Evolutionary conservation across 2,888 invertebrate species (phyloP).

Genomic region (Ophonus ardosiacus): DNA sequence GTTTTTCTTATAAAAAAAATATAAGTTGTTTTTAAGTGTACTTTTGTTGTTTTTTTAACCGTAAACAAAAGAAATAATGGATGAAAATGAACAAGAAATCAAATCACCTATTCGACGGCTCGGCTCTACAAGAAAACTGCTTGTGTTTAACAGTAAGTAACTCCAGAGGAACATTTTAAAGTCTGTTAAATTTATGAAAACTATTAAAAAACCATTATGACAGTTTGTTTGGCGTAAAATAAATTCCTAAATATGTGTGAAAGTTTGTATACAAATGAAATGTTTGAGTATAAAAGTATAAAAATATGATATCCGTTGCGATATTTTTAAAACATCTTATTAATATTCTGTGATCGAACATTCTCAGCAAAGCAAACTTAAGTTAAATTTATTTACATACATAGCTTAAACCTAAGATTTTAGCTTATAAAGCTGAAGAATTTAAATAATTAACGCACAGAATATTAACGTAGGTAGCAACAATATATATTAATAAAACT

Average conservation of each 20-base stretch:
- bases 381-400: conserved; percentile 27
- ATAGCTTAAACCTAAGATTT: neutral
- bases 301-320: conserved; percentile 38
- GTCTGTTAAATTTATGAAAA: neutral
- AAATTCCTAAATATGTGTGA: neutral
- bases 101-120: conserved; percentile 89
- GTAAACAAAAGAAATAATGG: conserved; percentile 75
- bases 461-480: conserved; percentile 37
- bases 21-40: conserved; percentile 41
- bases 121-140: conserved; percentile 88
- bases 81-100: conserved; percentile 86
- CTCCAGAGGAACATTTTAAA: conserved; percentile 12
- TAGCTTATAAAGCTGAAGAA: neutral
- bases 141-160: conserved; percentile 87
- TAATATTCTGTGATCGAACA: conserved; percentile 21
- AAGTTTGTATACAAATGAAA: conserved; percentile 37
- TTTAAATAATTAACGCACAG: conserved; percentile 17
- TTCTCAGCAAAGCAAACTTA: conserved; percentile 20
- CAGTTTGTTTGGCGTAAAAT: neutral
- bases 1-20: conserved; percentile 27
- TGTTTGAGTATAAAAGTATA: neutral
- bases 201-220: neutral
- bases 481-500: conserved; percentile 12
- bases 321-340: conserved; percentile 38
- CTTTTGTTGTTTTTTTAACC: conserved; percentile 33